These are phyloP conservation scores for Morelia viridis DNA, from an alignment of 2,797 vertebrate genomes.

Conservation along the genomic window DNA sequence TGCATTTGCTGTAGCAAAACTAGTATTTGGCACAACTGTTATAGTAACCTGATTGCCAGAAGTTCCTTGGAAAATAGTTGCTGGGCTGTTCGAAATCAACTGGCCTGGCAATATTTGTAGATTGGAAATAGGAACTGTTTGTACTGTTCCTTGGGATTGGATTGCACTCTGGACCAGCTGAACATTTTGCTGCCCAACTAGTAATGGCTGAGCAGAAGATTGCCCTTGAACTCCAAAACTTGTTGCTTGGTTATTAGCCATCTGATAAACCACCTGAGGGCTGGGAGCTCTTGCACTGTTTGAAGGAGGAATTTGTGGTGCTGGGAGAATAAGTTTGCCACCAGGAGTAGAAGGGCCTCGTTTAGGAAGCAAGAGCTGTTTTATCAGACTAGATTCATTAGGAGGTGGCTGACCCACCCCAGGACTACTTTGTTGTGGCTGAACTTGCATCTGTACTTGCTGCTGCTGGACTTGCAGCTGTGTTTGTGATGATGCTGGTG, in stretches of 20 bases:
- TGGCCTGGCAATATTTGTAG: constrained; percentile 89
- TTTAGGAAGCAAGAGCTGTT: constrained; percentile 98
- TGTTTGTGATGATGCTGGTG: constrained; percentile 76
- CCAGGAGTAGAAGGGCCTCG: constrained; percentile 94
- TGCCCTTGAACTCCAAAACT: constrained; percentile 84
- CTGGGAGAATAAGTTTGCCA: constrained; percentile 96
- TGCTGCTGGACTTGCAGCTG: constrained; percentile 76
- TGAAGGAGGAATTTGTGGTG: constrained; percentile 93
- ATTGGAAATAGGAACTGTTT: constrained; percentile 91
- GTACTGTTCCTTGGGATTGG: constrained; percentile 82
- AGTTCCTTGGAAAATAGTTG: constrained; percentile 93
- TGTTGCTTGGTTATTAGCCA: constrained; percentile 82
- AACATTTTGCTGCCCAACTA: constrained; percentile 87
- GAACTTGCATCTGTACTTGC: constrained; percentile 79
- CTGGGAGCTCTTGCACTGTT: constrained; percentile 86
- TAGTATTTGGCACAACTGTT: constrained; percentile 98
- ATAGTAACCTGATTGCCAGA: constrained; percentile 95
- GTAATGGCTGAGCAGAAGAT: constrained; percentile 86
- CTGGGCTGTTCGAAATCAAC: constrained; percentile 89
- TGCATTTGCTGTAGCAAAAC: constrained; percentile 89
- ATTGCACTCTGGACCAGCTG: constrained; percentile 91
- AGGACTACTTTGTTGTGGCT: constrained; percentile 72
- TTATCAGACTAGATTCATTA: constrained; percentile 97
- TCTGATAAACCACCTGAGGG: constrained; percentile 95
- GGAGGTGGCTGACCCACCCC: constrained; percentile 87